Base-by-base conservation (phyloP, 92 coral and sea anemone species). In the Heliopora coerulea region DNA sequence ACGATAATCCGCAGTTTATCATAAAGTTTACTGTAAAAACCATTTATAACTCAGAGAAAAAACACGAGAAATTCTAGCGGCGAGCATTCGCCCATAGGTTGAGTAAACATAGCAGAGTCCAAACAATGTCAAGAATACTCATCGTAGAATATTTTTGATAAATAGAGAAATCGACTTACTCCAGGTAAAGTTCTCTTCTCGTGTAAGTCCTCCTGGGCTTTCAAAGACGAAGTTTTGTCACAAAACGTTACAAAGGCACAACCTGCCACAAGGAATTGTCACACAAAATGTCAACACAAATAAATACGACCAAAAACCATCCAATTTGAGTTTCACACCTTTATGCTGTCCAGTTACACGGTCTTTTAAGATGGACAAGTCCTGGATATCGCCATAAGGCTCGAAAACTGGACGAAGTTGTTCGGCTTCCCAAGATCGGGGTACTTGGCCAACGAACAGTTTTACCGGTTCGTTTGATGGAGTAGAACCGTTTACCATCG, bases 191-290 rank as follows among this genome's bases (percentile, higher is more conserved):
- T 95, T 69, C 84, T 88, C 89, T 95, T 88, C 34, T 95, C 99
- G 81, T 95, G 99, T 26, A 95, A 77, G 3, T 86, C 89, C 18
- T 79, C 80, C 79, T 95, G 99, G 3, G 99, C 99, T 58, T 78
- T 82, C 15, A 85, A 61, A 0, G 96, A 91, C 62, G 96, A 88
- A 4, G 91, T 92, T 73, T 91, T 70, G 20, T 83, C 78, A 46
- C 86, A 82, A 73, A 90, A 95, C 44, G 99, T 95, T 46, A 95
- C 88, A 75, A 95, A 95, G 28, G 99, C 99, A 86, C 99, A 95
- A 68, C 99, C 99, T 95, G 72, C 0, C n/a, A n/a, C n/a, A n/a
- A n/a, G n/a, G n/a, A 12, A 37, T 37, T 37, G 4, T 37, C 4
- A 37, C 4, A 37, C 4, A 37, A 37, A 37, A 62, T 35, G n/a